Percentiles rank a stretch among this genome's conserved stretches.
Conservation (phyloP, 2,113 vertebrate species). For the Sterrhoptilus dennistouni region DNA sequence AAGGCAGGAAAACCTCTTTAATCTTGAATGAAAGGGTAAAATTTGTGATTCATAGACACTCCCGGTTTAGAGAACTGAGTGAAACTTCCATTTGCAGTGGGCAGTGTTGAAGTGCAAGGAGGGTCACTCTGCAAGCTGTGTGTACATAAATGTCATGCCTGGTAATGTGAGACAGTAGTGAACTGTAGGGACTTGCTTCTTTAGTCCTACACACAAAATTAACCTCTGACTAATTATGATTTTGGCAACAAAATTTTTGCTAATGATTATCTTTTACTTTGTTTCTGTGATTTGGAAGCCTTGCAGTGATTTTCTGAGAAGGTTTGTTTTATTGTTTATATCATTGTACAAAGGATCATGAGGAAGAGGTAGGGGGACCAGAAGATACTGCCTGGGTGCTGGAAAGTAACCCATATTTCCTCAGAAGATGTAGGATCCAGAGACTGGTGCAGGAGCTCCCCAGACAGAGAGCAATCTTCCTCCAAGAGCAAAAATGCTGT, state of each 20-base stretch:
- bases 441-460: not conserved
- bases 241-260: not conserved
- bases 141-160: fast-evolving
- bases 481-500: not conserved
- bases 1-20: not conserved
- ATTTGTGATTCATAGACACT: not conserved
- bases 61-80: not conserved
- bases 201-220: not conserved
- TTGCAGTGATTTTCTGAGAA: not conserved
- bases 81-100: not conserved
- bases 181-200: not conserved
- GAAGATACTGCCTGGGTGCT: not conserved
- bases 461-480: not conserved
- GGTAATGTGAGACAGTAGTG: not conserved
- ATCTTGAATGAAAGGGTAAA: not conserved
- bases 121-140: fast-evolving
- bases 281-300: not conserved
- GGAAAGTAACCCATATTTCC: not conserved
- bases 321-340: not conserved
- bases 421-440: not conserved
- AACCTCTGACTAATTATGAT: not conserved
- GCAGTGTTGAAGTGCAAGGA: not conserved
- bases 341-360: not conserved
- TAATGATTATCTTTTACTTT: not conserved
- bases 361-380: not conserved